phyloP scores from a whole-genome alignment of 2,888 invertebrate species.

The Lepas anatifera region DNA sequence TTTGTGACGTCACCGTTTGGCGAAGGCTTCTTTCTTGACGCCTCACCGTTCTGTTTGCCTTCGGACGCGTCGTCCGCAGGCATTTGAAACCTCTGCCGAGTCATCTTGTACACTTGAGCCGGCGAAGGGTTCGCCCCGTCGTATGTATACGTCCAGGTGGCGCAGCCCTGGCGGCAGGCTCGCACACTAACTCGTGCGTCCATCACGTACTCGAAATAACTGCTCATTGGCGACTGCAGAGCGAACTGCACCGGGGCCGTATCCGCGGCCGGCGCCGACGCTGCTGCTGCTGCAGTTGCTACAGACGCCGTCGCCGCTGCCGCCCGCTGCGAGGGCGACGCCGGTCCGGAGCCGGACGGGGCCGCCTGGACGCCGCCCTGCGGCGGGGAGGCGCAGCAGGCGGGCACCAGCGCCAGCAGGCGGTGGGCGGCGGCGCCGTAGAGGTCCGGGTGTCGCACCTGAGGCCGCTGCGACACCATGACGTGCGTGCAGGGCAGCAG shows the following conservation, averaged over 20 bases:
- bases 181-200: constrained; percentile 64
- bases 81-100: constrained; percentile 15
- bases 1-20: too few relatives aligned
- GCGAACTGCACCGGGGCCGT: background rate
- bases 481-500: constrained; percentile 68
- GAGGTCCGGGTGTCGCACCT: constrained; percentile 53
- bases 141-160: constrained; percentile 66
- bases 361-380: constrained; percentile 18
- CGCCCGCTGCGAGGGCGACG: background rate
- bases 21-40: too few relatives aligned
- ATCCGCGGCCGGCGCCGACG: background rate
- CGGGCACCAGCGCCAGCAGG: constrained; percentile 34
- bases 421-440: constrained; percentile 25
- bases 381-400: constrained; percentile 21
- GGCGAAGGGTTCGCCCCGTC: constrained; percentile 45
- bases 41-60: too few relatives aligned
- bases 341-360: background rate
- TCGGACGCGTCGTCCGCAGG: background rate
- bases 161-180: constrained; percentile 58
- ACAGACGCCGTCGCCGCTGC: background rate
- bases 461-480: constrained; percentile 62
- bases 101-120: constrained; percentile 21
- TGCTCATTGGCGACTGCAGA: constrained; percentile 3
- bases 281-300: too few relatives aligned
- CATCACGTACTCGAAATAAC: background rate